A percentile compares a stretch with the other conserved stretches of the same genome.
phyloP scores from a whole-genome alignment of 2,888 invertebrate genomes.

The Diloba caeruleocephala region DNA sequence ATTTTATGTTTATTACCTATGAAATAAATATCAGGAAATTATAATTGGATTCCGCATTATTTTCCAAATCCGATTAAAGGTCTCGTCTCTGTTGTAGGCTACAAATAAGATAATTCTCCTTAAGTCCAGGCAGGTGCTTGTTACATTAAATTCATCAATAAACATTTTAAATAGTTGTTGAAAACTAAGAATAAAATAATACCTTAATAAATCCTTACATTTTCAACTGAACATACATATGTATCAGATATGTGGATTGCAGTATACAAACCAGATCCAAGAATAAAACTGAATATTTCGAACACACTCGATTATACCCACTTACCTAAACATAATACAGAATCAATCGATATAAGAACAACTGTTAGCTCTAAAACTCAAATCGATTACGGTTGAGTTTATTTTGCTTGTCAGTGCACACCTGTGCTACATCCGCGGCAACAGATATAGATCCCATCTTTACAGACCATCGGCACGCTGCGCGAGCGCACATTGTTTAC shows the following conservation, averaged over 20 bases:
- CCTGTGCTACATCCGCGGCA: constrained; percentile 79
- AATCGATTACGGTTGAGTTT: constrained; percentile 85
- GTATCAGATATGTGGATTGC: constrained; percentile 29
- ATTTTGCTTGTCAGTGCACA: constrained; percentile 84
- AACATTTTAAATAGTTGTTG: too few relatives aligned
- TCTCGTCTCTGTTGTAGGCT: too few relatives aligned
- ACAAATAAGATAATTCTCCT: too few relatives aligned
- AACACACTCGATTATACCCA: constrained; percentile 66
- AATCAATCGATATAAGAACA: constrained; percentile 71
- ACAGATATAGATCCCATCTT: constrained; percentile 84
- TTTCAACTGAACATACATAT: constrained; percentile 14
- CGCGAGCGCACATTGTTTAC: constrained; percentile 65
- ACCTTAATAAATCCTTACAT: constrained; percentile 19
- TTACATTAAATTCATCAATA: too few relatives aligned
- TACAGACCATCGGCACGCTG: constrained; percentile 59
- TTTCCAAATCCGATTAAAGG: too few relatives aligned
- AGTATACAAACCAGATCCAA: constrained; percentile 52
- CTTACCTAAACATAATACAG: constrained; percentile 70
- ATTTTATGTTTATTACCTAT: too few relatives aligned
- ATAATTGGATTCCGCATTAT: too few relatives aligned
- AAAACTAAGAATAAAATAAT: too few relatives aligned
- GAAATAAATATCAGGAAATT: too few relatives aligned
- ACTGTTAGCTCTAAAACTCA: constrained; percentile 78
- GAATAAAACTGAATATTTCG: constrained; percentile 64
- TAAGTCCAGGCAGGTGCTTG: too few relatives aligned